Evolutionary conservation across 2,797 vertebrate genomes (phyloP).

Genomic region (Pitangus sulphuratus): DNA sequence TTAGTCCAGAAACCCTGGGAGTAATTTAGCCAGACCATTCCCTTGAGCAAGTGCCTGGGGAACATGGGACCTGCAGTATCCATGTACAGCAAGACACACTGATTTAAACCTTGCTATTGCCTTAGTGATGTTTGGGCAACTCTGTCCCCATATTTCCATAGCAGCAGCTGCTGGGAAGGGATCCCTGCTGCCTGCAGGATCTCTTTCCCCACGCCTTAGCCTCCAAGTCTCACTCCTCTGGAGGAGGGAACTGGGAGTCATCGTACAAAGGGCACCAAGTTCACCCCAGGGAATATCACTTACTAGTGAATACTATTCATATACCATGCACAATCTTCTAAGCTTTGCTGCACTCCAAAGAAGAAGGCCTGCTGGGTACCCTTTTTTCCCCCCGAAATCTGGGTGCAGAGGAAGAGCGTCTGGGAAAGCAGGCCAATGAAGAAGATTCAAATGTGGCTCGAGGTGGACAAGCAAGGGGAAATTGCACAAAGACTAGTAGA

Average conservation of each 20-base stretch:
- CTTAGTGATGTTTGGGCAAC: not conserved
- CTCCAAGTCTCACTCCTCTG: not conserved
- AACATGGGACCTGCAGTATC: not conserved
- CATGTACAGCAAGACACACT: not conserved
- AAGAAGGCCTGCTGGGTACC: not conserved
- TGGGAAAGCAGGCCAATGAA: not conserved
- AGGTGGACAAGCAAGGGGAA: not conserved
- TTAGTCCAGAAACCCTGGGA: not conserved
- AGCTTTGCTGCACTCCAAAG: not conserved
- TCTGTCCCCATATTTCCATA: not conserved
- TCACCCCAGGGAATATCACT: not conserved
- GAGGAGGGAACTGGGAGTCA: not conserved
- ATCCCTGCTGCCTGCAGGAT: not conserved
- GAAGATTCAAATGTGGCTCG: rapidly evolving
- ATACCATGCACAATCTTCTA: not conserved
- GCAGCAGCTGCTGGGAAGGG: not conserved
- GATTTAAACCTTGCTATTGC: not conserved
- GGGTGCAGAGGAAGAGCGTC: not conserved
- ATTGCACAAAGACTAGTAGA: not conserved
- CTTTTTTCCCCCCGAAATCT: not conserved
- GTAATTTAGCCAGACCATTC: not conserved
- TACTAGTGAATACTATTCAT: not conserved
- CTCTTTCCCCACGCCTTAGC: not conserved
- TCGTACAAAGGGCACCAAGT: not conserved
- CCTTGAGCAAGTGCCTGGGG: not conserved